These are phyloP conservation scores for Drosophila leontia DNA, from an alignment of 1,140 invertebrate species.

Conservation along the genomic window DNA sequence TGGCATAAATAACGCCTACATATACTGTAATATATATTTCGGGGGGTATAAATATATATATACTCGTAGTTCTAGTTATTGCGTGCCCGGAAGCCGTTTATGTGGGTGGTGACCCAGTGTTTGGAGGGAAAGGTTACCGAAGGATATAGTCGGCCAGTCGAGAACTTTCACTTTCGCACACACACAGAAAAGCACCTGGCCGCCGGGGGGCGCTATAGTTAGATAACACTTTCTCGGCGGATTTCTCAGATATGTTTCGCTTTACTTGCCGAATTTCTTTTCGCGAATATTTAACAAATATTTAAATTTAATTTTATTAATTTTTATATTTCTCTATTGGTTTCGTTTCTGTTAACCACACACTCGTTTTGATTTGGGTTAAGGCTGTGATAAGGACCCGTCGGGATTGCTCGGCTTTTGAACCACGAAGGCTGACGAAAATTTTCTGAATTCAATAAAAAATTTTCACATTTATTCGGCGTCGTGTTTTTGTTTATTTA, in stretches of 20 bases:
- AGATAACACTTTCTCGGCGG: slow-evolving; percentile 60
- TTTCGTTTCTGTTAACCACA: slow-evolving; percentile 12
- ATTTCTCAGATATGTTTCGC: slow-evolving; percentile 33
- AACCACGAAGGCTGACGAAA: slow-evolving; percentile 22
- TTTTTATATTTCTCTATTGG: not conserved
- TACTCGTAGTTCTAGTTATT: slow-evolving; percentile 34
- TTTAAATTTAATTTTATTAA: not conserved
- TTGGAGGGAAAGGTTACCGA: slow-evolving; percentile 30
- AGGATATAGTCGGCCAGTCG: slow-evolving; percentile 38
- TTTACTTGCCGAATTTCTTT: slow-evolving; percentile 5
- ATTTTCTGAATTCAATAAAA: slow-evolving; percentile 12
- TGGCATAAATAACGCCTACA: slow-evolving; percentile 69
- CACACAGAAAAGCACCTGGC: slow-evolving; percentile 20
- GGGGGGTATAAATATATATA: slow-evolving; percentile 39
- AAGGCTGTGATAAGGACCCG: slow-evolving; percentile 38
- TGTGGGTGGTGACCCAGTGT: slow-evolving; percentile 46
- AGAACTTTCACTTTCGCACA: slow-evolving; percentile 71
- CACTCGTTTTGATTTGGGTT: slow-evolving; percentile 33
- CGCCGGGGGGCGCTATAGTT: slow-evolving; percentile 57
- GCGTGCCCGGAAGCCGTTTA: slow-evolving; percentile 62
- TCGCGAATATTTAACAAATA: slow-evolving; percentile 7
- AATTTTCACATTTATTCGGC: slow-evolving; percentile 13
- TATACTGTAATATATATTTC: slow-evolving; percentile 41
- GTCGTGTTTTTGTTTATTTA: slow-evolving; percentile 15
- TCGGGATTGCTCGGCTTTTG: slow-evolving; percentile 34